A percentile compares a stretch with the other conserved stretches of the same genome.
These are phyloP conservation scores for Drosophila barbarae DNA, from an alignment of 2,888 invertebrate genomes.

Conservation along the genomic window DNA sequence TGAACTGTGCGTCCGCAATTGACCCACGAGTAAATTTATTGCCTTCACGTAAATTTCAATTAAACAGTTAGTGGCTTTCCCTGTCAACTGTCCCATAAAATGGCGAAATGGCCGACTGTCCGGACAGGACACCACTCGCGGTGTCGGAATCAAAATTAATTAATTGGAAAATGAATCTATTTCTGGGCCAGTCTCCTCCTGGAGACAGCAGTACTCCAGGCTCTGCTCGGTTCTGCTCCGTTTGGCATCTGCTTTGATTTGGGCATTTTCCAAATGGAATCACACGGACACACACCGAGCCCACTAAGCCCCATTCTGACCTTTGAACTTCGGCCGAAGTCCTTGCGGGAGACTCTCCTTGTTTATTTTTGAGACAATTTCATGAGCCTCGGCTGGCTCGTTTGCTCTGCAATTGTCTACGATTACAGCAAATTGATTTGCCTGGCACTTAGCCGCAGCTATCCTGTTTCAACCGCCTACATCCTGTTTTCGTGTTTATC, in stretches of 20 bases:
- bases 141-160: slow-evolving; percentile 68
- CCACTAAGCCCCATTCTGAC: slow-evolving; percentile 35
- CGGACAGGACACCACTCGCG: slow-evolving; percentile 29
- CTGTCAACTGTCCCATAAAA: slow-evolving; percentile 65
- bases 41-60: slow-evolving; percentile 59
- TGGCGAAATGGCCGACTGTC: slow-evolving; percentile 30
- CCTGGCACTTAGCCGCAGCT: slow-evolving; percentile 33
- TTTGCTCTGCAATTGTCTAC: slow-evolving; percentile 37
- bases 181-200: slow-evolving; percentile 16
- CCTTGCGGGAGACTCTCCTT: slow-evolving; percentile 24
- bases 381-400: slow-evolving; percentile 13
- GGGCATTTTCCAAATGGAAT: slow-evolving; percentile 39
- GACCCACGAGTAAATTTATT: slow-evolving; percentile 31
- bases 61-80: slow-evolving; percentile 64
- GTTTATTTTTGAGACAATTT: slow-evolving; percentile 48
- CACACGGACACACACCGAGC: slow-evolving; percentile 29
- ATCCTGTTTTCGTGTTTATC: not conserved
- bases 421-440: slow-evolving; percentile 53
- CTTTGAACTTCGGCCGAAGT: slow-evolving; percentile 38
- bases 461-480: slow-evolving; percentile 37
- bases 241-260: slow-evolving; percentile 22
- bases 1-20: slow-evolving; percentile 22
- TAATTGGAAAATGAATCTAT: slow-evolving; percentile 68
- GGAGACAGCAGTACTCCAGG: slow-evolving; percentile 9
- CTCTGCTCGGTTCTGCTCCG: slow-evolving; percentile 7